A percentile compares a stretch with the other conserved stretches of the same genome.
Conservation (phyloP, 2,797 vertebrate species). For the Spinibarbus caldwelli region DNA sequence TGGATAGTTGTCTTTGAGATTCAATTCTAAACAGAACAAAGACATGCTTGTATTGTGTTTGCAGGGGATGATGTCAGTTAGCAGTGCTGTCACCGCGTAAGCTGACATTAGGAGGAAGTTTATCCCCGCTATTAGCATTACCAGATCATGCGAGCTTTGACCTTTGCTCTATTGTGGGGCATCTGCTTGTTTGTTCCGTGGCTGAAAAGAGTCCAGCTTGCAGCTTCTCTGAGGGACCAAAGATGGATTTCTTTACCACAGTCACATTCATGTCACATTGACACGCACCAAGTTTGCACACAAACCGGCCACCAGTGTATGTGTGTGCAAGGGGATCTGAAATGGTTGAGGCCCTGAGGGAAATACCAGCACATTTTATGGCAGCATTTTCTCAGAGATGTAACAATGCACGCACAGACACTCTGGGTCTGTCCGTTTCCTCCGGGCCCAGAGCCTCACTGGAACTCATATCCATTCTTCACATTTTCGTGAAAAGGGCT, state of each 20-base stretch:
- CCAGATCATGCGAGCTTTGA: conserved; percentile 34
- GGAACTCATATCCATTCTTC: background rate
- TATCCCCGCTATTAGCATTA: conserved; percentile 14
- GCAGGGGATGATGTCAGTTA: conserved; percentile 19
- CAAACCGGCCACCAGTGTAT: conserved; percentile 18
- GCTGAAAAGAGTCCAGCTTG: conserved; percentile 11
- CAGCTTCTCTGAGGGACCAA: conserved; percentile 4
- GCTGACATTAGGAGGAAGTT: conserved; percentile 11
- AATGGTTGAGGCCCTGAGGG: conserved; percentile 17
- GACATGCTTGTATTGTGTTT: background rate
- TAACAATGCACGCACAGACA: conserved; percentile 36
- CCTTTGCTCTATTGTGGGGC: conserved; percentile 37
- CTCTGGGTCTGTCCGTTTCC: conserved; percentile 16
- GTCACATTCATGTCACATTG: conserved; percentile 16
- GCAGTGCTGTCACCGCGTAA: conserved; percentile 4
- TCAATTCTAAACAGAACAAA: conserved; percentile 2
- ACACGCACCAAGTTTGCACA: background rate
- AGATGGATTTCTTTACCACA: conserved; percentile 31
- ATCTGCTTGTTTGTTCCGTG: background rate
- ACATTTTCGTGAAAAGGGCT: conserved; percentile 21
- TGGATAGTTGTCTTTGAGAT: background rate
- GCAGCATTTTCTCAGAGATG: conserved; percentile 29
- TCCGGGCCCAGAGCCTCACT: background rate
- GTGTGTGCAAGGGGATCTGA: background rate
- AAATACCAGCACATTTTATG: conserved; percentile 41